Evolutionary conservation across 2,888 invertebrate species (phyloP), one percentile per base, ranked within the genome.

Genomic region (Criorhina ranunculi): DNA sequence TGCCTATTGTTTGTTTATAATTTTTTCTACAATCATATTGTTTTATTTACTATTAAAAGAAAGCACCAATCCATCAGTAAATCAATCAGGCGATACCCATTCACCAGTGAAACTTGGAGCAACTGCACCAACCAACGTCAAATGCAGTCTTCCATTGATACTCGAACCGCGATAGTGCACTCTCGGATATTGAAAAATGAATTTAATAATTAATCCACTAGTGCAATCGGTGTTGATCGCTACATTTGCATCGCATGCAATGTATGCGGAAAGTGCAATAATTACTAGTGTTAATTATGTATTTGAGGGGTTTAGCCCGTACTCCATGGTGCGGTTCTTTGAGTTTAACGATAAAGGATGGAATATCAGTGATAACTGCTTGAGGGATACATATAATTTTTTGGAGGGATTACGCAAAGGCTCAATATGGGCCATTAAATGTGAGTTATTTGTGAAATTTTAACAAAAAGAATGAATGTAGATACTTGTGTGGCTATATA

Each of bases 261-360:
- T 40, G 17, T 40, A 49, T 37, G 62, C 35, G 9, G 35, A 64
- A 1, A 70, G 81, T 19, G 87, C 86, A 46, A 86, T 88, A 53
- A 86, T 89, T n/a, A 88, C 89, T 24, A 89, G 89, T 87, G 88
- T 90, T 31, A 89, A 88, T 86, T 89, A 89, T 46, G 83, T 89
- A 0, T 90, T 90, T 59, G 90, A 90, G 86, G 88, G 89, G 1
- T 90, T 89, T 67, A 89, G 88, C 76, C 90, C 90, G 11, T 88
- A 89, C 46, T 88, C 89, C 0, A 72, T 89, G 86, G 88, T 90
- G 53, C 87, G 89, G 5, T 90, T 90, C 73, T 90, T 90, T 64
- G 90, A 90, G 86, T 90, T 90, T 76, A 90, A 88, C 67, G 90
- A 90, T 76, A 88, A 88, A 83, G 89, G 89, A 51, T 90, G 89